phyloP scores from a whole-genome alignment of 2,888 invertebrate genomes.

The Bellardia pandia region DNA sequence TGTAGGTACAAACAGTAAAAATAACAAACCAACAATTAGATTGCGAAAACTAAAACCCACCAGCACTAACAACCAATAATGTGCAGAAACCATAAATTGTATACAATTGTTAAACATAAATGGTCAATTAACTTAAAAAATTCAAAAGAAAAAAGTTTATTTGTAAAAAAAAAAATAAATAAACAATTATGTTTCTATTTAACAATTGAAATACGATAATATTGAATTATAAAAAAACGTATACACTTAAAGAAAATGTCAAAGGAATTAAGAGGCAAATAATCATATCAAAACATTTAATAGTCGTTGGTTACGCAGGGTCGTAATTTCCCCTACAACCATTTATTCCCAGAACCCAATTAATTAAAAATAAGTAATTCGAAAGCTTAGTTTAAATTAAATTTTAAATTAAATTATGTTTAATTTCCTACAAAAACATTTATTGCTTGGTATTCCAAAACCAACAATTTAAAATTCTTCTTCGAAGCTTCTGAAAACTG shows the following conservation, averaged over 20 bases:
- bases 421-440: too few species aligned
- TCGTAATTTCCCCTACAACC: too few species aligned
- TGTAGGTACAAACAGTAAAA: slow-evolving; percentile 15
- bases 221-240: neutral
- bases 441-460: too few species aligned
- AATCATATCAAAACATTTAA: neutral
- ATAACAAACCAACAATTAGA: slow-evolving; percentile 40
- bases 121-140: slow-evolving; percentile 62
- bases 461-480: neutral
- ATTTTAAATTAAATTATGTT: too few species aligned
- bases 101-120: slow-evolving; percentile 66
- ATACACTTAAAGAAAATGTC: neutral
- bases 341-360: too few species aligned
- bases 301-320: too few species aligned
- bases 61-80: slow-evolving; percentile 23
- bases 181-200: neutral
- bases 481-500: neutral
- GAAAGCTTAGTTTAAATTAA: too few species aligned
- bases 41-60: slow-evolving; percentile 52
- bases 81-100: slow-evolving; percentile 58
- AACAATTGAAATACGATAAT: neutral
- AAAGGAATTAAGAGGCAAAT: neutral
- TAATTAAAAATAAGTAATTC: too few species aligned
- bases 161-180: slow-evolving; percentile 1
- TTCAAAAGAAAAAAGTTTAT: slow-evolving; percentile 23